phyloP scores from a whole-genome alignment of 2,888 invertebrate genomes.

The Sisyra nigra region DNA sequence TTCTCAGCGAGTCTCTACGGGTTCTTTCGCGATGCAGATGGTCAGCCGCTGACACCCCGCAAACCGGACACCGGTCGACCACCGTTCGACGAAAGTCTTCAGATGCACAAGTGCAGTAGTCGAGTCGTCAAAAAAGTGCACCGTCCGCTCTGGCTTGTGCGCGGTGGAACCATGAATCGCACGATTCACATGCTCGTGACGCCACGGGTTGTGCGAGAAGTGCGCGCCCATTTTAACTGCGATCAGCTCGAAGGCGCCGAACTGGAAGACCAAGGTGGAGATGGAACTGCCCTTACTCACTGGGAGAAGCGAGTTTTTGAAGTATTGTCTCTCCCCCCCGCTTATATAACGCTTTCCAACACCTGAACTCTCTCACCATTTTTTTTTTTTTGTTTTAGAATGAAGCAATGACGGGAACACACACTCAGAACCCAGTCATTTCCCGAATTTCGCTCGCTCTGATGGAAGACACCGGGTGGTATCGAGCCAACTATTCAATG shows the following conservation, averaged over 20 bases:
- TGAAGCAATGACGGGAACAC: conserved; percentile 98
- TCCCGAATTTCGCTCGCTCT: conserved; percentile 87
- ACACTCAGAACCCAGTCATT: conserved; percentile 95
- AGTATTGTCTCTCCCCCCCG: conserved; percentile 31
- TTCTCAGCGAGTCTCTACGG: conserved; percentile 95
- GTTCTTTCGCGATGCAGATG: conserved; percentile 84
- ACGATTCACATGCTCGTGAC: conserved; percentile 80
- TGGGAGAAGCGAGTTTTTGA: conserved; percentile 99
- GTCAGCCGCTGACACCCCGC: conserved; percentile 70
- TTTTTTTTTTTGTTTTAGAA: conserved; percentile 40
- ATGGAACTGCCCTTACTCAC: conserved; percentile 92
- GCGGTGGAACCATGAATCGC: conserved; percentile 56
- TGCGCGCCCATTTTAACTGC: conserved; percentile 77
- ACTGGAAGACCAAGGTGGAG: conserved; percentile 94
- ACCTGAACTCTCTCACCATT: background rate
- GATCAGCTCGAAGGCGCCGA: conserved; percentile 84
- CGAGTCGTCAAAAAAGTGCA: conserved; percentile 33
- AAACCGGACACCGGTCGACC: conserved; percentile 78
- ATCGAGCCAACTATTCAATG: conserved; percentile 76
- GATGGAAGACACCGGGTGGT: conserved; percentile 99
- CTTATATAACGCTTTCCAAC: background rate
- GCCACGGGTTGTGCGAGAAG: conserved; percentile 77
- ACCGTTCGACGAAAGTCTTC: conserved; percentile 70
- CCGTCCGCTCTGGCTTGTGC: conserved; percentile 57
- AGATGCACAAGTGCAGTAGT: conserved; percentile 90